Conservation (phyloP, 2,797 vertebrate genomes). For the Sebastes itinus region DNA sequence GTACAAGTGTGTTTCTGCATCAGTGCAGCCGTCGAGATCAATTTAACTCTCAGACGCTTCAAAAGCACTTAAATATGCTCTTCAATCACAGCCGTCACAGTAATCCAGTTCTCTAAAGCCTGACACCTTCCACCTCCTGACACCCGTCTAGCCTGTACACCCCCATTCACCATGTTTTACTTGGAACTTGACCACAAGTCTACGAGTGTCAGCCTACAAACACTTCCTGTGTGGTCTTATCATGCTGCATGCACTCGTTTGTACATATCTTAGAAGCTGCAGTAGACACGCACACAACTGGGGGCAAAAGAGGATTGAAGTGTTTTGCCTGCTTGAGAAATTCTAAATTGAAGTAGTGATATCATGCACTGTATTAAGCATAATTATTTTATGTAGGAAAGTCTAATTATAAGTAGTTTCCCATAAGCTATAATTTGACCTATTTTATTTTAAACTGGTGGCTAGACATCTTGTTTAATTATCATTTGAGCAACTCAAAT, state of each 20-base stretch:
- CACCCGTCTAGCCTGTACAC: background rate
- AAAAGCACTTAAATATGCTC: background rate
- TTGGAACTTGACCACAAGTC: background rate
- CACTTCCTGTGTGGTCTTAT: background rate
- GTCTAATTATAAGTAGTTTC: background rate
- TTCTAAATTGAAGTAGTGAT: background rate
- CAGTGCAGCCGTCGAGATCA: background rate
- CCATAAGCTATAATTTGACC: background rate
- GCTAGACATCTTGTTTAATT: background rate
- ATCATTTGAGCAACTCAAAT: background rate
- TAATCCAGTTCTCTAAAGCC: background rate
- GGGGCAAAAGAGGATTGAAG: background rate
- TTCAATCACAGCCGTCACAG: background rate
- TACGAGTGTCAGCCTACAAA: background rate
- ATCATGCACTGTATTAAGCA: background rate
- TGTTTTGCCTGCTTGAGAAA: background rate
- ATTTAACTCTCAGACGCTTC: background rate
- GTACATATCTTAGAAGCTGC: background rate
- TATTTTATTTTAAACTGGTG: background rate
- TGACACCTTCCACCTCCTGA: background rate
- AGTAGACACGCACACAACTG: background rate
- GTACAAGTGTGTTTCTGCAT: background rate
- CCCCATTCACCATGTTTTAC: rapidly evolving
- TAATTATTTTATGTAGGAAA: background rate
- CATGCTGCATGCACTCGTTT: background rate